These are phyloP conservation scores for Caranx melampygus DNA, from an alignment of 2,113 vertebrate species.

Conservation along the genomic window DNA sequence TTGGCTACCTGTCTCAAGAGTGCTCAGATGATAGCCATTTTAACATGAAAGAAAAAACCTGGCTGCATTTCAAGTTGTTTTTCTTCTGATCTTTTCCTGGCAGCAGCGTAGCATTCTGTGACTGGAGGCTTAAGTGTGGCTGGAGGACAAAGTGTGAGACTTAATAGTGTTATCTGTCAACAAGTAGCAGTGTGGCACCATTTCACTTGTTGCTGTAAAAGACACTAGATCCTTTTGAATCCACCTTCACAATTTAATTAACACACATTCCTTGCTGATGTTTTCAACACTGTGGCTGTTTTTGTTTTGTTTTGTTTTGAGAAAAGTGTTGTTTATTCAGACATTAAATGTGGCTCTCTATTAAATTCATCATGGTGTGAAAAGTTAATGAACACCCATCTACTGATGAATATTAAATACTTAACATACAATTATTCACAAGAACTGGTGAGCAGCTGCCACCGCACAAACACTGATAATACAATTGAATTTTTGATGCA, in stretches of 20 bases:
- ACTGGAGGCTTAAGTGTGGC: conserved; percentile 23
- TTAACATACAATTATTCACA: background rate
- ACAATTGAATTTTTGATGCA: no score
- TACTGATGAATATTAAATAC: background rate
- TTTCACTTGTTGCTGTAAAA: conserved; percentile 8
- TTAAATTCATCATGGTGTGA: background rate
- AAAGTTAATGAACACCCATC: background rate
- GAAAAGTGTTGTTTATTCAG: background rate
- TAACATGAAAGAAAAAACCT: conserved; percentile 33
- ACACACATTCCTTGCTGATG: conserved; percentile 16
- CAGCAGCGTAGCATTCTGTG: conserved; percentile 25
- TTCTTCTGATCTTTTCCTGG: conserved; percentile 30
- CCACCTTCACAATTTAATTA: conserved; percentile 33
- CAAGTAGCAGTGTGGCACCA: conserved; percentile 11
- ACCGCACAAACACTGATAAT: background rate
- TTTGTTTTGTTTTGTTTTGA: background rate
- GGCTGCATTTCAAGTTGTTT: conserved; percentile 38
- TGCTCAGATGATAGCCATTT: conserved; percentile 25
- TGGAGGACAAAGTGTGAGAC: conserved; percentile 16
- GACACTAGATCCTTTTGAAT: conserved; percentile 37
- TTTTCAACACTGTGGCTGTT: background rate
- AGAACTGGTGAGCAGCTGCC: background rate
- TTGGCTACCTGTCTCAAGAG: conserved; percentile 14
- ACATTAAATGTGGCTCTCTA: background rate
- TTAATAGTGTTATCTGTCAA: conserved; percentile 43